phyloP scores from a whole-genome alignment of 2,797 vertebrate species.

The Onychomys torridus region DNA sequence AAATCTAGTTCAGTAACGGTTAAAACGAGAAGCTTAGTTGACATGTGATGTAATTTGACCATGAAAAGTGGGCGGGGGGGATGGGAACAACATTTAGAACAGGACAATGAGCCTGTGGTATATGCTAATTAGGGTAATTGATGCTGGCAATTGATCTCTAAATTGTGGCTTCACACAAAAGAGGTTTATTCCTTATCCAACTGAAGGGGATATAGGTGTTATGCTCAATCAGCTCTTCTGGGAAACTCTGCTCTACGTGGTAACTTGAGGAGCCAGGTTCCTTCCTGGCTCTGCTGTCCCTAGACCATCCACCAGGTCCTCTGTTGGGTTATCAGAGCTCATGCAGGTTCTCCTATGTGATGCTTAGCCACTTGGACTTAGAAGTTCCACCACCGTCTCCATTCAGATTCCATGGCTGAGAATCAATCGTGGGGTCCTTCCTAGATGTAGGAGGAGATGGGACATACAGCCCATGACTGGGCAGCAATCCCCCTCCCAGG shows the following conservation, averaged over 20 bases:
- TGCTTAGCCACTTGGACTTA: neutral
- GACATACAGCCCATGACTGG: neutral
- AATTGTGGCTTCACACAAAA: neutral
- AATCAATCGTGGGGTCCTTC: neutral
- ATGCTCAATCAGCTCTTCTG: neutral
- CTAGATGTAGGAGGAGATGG: neutral
- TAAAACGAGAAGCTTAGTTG: neutral
- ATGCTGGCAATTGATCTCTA: neutral
- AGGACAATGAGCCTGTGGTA: neutral
- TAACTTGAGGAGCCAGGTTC: neutral
- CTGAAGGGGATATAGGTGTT: neutral
- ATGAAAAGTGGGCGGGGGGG: neutral
- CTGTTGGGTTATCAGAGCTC: neutral
- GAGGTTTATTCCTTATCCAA: neutral
- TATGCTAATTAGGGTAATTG: neutral
- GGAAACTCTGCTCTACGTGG: neutral
- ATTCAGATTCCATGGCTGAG: neutral
- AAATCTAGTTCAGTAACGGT: neutral
- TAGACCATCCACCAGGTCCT: neutral
- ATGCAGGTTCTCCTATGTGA: neutral
- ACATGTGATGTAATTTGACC: neutral
- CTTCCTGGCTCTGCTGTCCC: neutral
- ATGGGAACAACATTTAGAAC: neutral
- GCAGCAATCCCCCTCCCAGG: neutral
- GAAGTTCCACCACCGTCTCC: neutral